Evolutionary conservation across 1,140 invertebrate species (phyloP).

Genomic region (Sitophilus oryzae): DNA sequence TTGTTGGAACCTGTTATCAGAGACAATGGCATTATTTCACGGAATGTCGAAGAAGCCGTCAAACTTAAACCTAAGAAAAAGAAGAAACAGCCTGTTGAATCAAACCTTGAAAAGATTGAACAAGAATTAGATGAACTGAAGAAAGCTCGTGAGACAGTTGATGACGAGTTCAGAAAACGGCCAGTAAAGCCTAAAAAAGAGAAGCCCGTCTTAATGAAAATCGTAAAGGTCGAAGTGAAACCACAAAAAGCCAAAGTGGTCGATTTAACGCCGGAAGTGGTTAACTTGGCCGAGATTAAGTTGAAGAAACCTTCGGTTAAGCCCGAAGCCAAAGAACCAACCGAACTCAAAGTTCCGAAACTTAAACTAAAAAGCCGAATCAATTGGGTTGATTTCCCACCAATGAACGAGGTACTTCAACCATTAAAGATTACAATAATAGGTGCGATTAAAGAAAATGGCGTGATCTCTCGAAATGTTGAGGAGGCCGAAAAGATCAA

Average conservation of each 20-base stretch:
- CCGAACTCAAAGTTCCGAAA: slow-evolving; percentile 54
- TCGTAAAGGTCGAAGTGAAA: slow-evolving; percentile 22
- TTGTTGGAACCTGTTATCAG: slow-evolving; percentile 48
- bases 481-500: slow-evolving; percentile 61
- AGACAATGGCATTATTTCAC: slow-evolving; percentile 59
- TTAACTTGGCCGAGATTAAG: slow-evolving; percentile 32
- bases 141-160: slow-evolving; percentile 23
- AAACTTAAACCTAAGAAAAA: slow-evolving; percentile 55
- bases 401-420: slow-evolving; percentile 43
- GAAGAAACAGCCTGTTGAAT: slow-evolving; percentile 47
- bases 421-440: slow-evolving; percentile 49
- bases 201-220: slow-evolving; percentile 19
- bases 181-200: slow-evolving; percentile 26
- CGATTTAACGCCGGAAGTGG: slow-evolving; percentile 26
- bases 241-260: slow-evolving; percentile 28
- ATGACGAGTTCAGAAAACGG: slow-evolving; percentile 30
- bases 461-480: slow-evolving; percentile 62
- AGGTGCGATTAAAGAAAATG: slow-evolving; percentile 51
- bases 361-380: slow-evolving; percentile 61
- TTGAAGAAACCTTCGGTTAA: slow-evolving; percentile 32
- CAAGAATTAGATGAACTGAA: slow-evolving; percentile 26
- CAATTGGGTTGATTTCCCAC: slow-evolving; percentile 55
- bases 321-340: slow-evolving; percentile 29
- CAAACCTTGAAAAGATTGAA: slow-evolving; percentile 53
- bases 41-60: slow-evolving; percentile 63